phyloP scores from a whole-genome alignment of 2,113 vertebrate species.

The Zosterops lateralis region DNA sequence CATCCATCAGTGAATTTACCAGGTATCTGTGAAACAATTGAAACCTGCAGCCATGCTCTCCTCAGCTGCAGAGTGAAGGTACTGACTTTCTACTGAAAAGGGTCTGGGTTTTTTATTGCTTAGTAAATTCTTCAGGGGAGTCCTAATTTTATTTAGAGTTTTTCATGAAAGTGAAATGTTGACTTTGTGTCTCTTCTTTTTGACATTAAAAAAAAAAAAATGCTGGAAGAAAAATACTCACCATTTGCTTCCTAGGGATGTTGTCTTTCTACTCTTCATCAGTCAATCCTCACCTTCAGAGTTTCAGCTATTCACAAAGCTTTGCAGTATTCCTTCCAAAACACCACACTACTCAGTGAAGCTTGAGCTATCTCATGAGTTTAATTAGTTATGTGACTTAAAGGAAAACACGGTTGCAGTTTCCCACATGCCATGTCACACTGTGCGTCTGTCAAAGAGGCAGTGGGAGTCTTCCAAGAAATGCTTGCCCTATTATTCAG shows the following conservation, averaged over 20 bases:
- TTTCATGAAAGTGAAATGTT: neutral
- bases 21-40: neutral
- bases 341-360: neutral
- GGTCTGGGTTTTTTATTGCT: neutral
- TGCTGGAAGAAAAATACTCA: neutral
- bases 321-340: neutral
- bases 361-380: neutral
- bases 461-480: conserved; percentile 25
- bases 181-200: neutral
- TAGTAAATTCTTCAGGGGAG: neutral
- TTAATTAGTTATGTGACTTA: conserved; percentile 51
- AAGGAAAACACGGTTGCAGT: conserved; percentile 2
- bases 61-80: neutral
- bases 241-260: neutral
- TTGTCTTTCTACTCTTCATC: neutral
- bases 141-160: neutral
- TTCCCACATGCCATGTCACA: neutral
- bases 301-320: neutral
- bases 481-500: neutral
- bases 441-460: neutral
- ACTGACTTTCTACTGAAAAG: neutral
- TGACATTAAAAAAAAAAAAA: too few relatives aligned
- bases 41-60: neutral
- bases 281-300: neutral
- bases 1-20: neutral